A percentile compares a stretch with the other conserved stretches of the same genome.
phyloP scores from a whole-genome alignment of 2,888 invertebrate species.

The Lathronympha strigana region DNA sequence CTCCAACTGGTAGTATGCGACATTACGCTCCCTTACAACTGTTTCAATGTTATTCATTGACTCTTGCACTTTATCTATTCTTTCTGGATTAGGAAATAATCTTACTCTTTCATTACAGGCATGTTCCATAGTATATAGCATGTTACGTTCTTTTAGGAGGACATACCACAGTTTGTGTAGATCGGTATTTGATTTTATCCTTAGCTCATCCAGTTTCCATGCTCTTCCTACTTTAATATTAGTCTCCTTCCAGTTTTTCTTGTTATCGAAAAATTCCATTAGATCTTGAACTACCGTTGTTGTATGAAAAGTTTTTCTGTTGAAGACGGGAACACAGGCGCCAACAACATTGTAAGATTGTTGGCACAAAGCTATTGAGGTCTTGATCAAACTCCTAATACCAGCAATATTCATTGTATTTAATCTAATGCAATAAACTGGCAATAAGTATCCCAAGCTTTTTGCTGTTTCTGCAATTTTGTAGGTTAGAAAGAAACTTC shows the following conservation, averaged over 20 bases:
- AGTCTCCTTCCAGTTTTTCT: conserved; percentile 92
- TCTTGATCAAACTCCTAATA: conserved; percentile 27
- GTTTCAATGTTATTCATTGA: conserved; percentile 97
- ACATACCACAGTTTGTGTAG: conserved; percentile 98
- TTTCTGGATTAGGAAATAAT: conserved; percentile 95
- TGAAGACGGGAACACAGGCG: conserved; percentile 35
- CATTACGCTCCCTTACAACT: conserved; percentile 96
- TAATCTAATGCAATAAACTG: not conserved
- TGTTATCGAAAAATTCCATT: conserved; percentile 95
- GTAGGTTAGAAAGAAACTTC: conserved; percentile 19
- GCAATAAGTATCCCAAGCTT: too few species aligned
- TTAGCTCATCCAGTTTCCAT: conserved; percentile 95
- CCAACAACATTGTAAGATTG: conserved; percentile 32
- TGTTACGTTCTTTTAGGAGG: conserved; percentile 97
- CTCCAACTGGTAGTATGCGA: conserved; percentile 95
- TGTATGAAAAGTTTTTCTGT: conserved; percentile 63
- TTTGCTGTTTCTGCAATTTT: not conserved
- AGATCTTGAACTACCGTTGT: conserved; percentile 78
- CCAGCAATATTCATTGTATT: conserved; percentile 31
- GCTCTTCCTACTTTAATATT: conserved; percentile 92
- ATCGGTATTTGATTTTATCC: conserved; percentile 97
- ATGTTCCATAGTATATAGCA: conserved; percentile 98
- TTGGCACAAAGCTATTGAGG: conserved; percentile 22
- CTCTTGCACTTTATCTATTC: conserved; percentile 96
- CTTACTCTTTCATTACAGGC: conserved; percentile 87